Evolutionary conservation across 2,113 vertebrate species (phyloP).

Genomic region (Epinephelus moara): DNA sequence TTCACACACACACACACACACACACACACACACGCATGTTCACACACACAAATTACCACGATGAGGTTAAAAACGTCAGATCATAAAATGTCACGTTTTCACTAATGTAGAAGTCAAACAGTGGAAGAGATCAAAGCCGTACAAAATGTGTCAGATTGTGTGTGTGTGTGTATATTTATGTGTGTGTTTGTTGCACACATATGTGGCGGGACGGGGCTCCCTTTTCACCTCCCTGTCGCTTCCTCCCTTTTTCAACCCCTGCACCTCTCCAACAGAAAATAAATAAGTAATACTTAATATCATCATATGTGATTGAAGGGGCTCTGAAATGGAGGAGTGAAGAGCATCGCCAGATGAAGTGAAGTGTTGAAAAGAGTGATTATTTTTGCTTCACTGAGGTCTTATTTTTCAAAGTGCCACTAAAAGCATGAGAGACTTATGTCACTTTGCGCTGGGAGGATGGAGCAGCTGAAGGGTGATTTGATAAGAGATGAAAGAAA

Average conservation of each 20-base stretch:
- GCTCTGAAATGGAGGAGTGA: slow-evolving; percentile 67
- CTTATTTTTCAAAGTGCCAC: slow-evolving; percentile 84
- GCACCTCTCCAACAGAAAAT: slow-evolving; percentile 67
- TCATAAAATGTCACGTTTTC: slow-evolving; percentile 54
- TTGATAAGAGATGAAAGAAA: slow-evolving; percentile 79
- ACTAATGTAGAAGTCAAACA: slow-evolving; percentile 62
- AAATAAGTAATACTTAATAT: slow-evolving; percentile 84
- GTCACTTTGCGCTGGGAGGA: slow-evolving; percentile 73
- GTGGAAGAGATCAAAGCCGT: slow-evolving; percentile 64
- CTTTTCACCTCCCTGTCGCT: slow-evolving; percentile 58
- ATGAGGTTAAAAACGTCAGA: slow-evolving; percentile 33
- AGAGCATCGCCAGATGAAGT: slow-evolving; percentile 75
- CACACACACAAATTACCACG: slow-evolving; percentile 15
- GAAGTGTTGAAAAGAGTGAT: slow-evolving; percentile 82
- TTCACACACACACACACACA: neutral
- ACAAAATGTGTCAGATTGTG: slow-evolving; percentile 51
- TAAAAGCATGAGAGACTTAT: slow-evolving; percentile 84
- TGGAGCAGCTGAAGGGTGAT: slow-evolving; percentile 66
- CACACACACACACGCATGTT: neutral
- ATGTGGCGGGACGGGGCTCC: slow-evolving; percentile 38
- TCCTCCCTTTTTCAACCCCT: slow-evolving; percentile 50
- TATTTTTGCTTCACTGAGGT: slow-evolving; percentile 84
- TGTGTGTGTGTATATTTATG: slow-evolving; percentile 20
- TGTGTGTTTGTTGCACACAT: neutral
- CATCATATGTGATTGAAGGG: slow-evolving; percentile 75